Conservation (phyloP, 2,888 invertebrate species). For the Desoria tigrina region DNA sequence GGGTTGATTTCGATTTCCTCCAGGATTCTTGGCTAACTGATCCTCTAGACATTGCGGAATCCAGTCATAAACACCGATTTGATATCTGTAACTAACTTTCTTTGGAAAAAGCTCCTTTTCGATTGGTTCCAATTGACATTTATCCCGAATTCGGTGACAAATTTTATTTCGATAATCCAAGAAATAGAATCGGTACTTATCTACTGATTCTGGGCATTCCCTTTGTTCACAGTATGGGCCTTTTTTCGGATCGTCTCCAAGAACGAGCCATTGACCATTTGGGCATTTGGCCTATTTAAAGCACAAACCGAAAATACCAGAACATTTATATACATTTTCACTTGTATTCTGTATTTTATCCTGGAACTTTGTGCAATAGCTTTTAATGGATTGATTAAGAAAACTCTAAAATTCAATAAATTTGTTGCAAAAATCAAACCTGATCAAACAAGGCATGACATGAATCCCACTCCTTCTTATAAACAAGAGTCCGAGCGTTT, state of each 20-base stretch:
- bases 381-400: neutral
- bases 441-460: constrained; percentile 9
- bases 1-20: neutral
- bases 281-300: neutral
- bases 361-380: neutral
- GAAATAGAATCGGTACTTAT: neutral
- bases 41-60: neutral
- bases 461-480: neutral
- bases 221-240: neutral
- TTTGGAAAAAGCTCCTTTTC: neutral
- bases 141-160: neutral
- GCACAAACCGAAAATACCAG: neutral
- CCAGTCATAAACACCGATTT: neutral
- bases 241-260: constrained; percentile 8
- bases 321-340: neutral
- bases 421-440: neutral
- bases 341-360: neutral
- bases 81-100: neutral
- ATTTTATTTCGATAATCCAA: neutral
- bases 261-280: neutral
- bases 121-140: neutral
- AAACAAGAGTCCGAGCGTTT: neutral
- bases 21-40: neutral
- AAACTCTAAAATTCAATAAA: neutral
- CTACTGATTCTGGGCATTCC: neutral